Percentiles rank a stretch among this genome's conserved stretches.
Conservation (phyloP, 2,113 vertebrate genomes). For the Seriola rivoliana region DNA sequence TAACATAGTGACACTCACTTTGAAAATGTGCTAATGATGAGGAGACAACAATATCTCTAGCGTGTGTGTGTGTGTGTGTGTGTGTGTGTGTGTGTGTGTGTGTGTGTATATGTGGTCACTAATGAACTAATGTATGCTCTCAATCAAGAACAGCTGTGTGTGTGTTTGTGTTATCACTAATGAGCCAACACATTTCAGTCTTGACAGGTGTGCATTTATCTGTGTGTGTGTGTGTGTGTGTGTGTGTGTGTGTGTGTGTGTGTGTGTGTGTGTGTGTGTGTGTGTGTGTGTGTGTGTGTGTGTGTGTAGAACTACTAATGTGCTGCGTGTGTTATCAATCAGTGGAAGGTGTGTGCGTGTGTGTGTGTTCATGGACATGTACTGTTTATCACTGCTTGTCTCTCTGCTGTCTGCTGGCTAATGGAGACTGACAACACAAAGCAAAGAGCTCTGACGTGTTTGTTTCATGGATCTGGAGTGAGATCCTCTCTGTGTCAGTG, state of each 20-base stretch:
- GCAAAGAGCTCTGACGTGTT: neutral
- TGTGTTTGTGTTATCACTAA: constrained; percentile 52
- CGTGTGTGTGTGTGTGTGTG: constrained; percentile 41
- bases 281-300: neutral
- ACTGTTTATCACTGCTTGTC: constrained; percentile 3
- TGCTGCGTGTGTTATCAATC: constrained; percentile 43
- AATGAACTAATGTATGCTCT: constrained; percentile 30
- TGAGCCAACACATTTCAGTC: constrained; percentile 12
- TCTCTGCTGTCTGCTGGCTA: constrained; percentile 9
- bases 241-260: constrained; percentile 14
- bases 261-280: constrained; percentile 16
- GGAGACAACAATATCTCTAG: constrained; percentile 26
- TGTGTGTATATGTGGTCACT: constrained; percentile 4
- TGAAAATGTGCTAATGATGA: constrained; percentile 66
- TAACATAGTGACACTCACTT: constrained; percentile 57
- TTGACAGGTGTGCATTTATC: constrained; percentile 41
- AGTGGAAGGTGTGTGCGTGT: neutral
- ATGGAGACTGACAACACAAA: constrained; percentile 20
- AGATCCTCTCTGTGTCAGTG: neutral
- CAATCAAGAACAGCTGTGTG: constrained; percentile 34
- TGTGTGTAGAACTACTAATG: constrained; percentile 16
- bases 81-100: constrained; percentile 16
- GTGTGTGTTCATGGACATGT: constrained; percentile 17
- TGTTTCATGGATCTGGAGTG: neutral
- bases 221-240: constrained; percentile 1